Evolutionary conservation across 2,113 vertebrate genomes (phyloP).

Genomic region (Chaetura pelagica): DNA sequence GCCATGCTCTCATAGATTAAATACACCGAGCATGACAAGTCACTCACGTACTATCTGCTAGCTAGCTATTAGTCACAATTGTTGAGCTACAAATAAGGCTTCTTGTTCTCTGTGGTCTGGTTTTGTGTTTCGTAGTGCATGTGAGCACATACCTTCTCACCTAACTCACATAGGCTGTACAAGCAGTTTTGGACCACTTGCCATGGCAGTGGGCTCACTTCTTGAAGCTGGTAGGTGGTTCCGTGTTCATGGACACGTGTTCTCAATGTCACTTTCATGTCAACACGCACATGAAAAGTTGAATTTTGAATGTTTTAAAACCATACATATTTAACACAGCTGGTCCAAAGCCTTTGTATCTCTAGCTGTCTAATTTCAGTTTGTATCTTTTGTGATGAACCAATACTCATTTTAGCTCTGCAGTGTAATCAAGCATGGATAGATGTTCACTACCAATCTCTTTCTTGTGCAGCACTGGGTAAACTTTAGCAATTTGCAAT

Average conservation of each 20-base stretch:
- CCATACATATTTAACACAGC: slow-evolving; percentile 47
- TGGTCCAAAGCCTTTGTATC: slow-evolving; percentile 41
- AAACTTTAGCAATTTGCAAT: slow-evolving; percentile 54
- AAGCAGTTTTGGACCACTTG: slow-evolving; percentile 11
- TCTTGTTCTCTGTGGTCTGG: slow-evolving; percentile 6
- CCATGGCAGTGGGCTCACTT: background rate
- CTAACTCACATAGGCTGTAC: background rate
- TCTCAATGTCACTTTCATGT: slow-evolving; percentile 29
- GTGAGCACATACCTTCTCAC: background rate
- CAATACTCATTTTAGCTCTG: slow-evolving; percentile 50
- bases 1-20: background rate
- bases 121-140: background rate
- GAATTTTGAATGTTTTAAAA: slow-evolving; percentile 61
- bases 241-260: background rate
- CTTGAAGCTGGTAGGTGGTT: background rate
- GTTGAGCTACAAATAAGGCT: slow-evolving; percentile 37
- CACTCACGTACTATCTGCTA: background rate
- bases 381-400: slow-evolving; percentile 28
- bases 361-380: slow-evolving; percentile 14
- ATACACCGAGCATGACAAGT: background rate
- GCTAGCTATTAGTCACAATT: background rate
- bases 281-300: slow-evolving; percentile 55
- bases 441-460: slow-evolving; percentile 49
- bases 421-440: slow-evolving; percentile 54
- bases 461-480: slow-evolving; percentile 55